Base-by-base conservation (phyloP, 2,113 vertebrate species). In the Cyanistes caeruleus region DNA sequence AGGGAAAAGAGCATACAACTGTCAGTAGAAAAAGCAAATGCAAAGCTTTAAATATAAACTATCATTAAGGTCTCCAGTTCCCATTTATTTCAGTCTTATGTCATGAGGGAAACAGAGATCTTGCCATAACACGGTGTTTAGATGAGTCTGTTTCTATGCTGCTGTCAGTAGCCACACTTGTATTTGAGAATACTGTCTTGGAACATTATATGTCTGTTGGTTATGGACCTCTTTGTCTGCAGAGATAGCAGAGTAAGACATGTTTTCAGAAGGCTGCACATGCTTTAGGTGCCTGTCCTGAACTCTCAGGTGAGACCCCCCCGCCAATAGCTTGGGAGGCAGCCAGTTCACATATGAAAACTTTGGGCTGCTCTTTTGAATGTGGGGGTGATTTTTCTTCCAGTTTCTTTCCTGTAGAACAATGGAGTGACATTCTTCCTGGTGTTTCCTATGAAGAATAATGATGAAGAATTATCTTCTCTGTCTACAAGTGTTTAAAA, bases 401-500 rank as follows among this genome's bases (percentile, higher is more conserved):
- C 78, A 65, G 62, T 80, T 87, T 78, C 83, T 90, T 90, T 89
- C 76, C 85, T 53, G 69, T 87, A 90, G 95, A 94, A 96, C 96
- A 95, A 92, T 94, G 60, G 83, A 75, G 30, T 78, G 73, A 75
- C 92, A 94, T 95, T 96, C 83, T 76, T 92, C 65, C 73, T 96
- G 86, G 80, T 89, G 86, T 89, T 90, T 78, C 41, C 73, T 93
- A 78, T 95, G 93, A 93, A 84, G 79, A 94, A 70, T 94, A 94
- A 87, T 58, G 96, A 88, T 75, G 85, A 96, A 83, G 95, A 96
- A 95, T 95, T 95, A 95, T 95, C 91, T 93, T 70, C 86, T 94
- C 82, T 95, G 95, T 95, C 93, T 95, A 89, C 84, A 97, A 95
- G 93, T 89, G 48, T 96, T 96, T 97, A 97, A 91, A 97, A 95